Percentiles rank a stretch among this genome's conserved stretches.
Evolutionary conservation across 2,113 vertebrate genomes (phyloP).

Genomic region (Platycercus adscitus): DNA sequence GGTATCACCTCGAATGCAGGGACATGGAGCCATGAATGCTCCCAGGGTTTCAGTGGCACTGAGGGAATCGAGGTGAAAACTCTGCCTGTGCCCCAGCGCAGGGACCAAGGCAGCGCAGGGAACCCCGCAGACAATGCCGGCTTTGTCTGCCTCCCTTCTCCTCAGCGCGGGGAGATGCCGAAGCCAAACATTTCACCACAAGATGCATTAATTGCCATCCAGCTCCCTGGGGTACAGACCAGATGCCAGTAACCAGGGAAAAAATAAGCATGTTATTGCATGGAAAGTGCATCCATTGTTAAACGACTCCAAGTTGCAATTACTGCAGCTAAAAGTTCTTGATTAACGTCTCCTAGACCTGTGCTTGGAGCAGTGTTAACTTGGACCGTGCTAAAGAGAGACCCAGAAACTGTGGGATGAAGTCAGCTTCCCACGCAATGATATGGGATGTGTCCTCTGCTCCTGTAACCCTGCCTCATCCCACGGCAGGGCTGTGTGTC

Average conservation of each 20-base stretch:
- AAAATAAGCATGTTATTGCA: not conserved
- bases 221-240: not conserved
- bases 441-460: not conserved
- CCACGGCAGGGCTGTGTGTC: not conserved
- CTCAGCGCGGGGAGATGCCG: not conserved
- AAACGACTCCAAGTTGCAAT: not conserved
- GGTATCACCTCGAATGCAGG: not conserved
- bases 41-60: not conserved
- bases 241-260: not conserved
- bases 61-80: not conserved
- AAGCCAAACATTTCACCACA: constrained; percentile 38
- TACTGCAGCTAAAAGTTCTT: not conserved
- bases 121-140: constrained; percentile 20
- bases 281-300: not conserved
- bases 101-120: not conserved
- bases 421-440: not conserved
- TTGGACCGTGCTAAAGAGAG: not conserved
- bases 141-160: constrained; percentile 33
- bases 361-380: fast-evolving
- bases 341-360: not conserved
- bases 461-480: not conserved
- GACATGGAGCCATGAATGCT: not conserved
- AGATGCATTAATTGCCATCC: constrained; percentile 35
- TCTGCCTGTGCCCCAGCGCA: not conserved
- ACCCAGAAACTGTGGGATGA: not conserved